Base-by-base conservation (phyloP, 2,888 invertebrate species). In the Laspeyria flexula region DNA sequence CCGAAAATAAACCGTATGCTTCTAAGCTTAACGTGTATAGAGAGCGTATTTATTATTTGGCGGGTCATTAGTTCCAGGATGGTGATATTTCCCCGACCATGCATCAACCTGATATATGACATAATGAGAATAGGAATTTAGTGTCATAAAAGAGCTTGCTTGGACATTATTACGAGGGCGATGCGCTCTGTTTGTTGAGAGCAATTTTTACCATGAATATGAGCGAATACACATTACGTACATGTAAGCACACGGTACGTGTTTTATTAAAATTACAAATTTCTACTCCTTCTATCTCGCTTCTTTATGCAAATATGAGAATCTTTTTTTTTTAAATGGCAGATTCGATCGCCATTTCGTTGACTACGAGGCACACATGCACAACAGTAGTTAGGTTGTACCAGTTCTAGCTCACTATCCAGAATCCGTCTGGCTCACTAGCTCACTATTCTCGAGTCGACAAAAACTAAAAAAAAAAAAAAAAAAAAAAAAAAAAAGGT, bases 51-150 rank as follows among this genome's bases (percentile, higher is more conserved):
- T 9, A 15, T 35, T 37, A 51, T 52, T 61, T 66, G 58, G 65
- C 31, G 12, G 53, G 65, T 68, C 75, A 72, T 79, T 77, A 77
- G 75, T 73, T 64, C 55, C 34, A 46, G 70, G 68, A 59, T 65
- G 62, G 71, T 71, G 61, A 72, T 75, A 73, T 74, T 71, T 70
- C 55, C 60, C 60, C 52, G 55, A 54, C 54, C 65, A 71, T 79
- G 71, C 65, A 75, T 80, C 80, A 78, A 58, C 39, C 68, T 78
- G 79, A 76, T 80, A 66, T 78, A 80, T 72, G 75, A 73, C 73
- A 66, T 78, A 77, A 77, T 77, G 77, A 76, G 75, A 64, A 73
- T 65, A 72, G 74, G 65, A 73, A 65, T 69, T 70, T 68, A 64
- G 54, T 62, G 65, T 64, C 60, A 66, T 61, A 69, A 65, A 67